These are phyloP conservation scores for Meda fulgida DNA, from an alignment of 2,797 vertebrate genomes.

Conservation along the genomic window DNA sequence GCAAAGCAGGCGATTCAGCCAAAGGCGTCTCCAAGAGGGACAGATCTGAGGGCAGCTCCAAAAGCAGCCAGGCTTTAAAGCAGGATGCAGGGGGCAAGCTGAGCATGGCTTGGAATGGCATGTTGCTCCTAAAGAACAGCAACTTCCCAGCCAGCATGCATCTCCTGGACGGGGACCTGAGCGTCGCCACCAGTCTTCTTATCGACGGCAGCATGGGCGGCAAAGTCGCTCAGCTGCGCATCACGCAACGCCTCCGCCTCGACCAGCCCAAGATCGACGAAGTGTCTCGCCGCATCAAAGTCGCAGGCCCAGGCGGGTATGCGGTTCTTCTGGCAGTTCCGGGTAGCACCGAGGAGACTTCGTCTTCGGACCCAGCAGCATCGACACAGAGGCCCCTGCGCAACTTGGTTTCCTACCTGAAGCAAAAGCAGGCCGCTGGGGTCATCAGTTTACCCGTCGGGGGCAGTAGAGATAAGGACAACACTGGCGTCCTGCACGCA, in stretches of 20 bases:
- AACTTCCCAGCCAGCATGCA: constrained; percentile 99
- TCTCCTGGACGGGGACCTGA: constrained; percentile 92
- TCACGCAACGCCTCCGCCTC: constrained; percentile 96
- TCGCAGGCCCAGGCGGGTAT: constrained; percentile 93
- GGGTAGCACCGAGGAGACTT: constrained; percentile 81
- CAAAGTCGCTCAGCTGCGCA: constrained; percentile 95
- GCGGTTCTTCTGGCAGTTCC: constrained; percentile 95
- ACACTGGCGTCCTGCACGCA: constrained; percentile 96
- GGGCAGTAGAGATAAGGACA: constrained; percentile 98
- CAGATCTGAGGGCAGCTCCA: constrained; percentile 76
- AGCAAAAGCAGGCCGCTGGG: constrained; percentile 99
- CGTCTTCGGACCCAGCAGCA: constrained; percentile 81
- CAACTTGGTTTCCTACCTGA: constrained; percentile 99
- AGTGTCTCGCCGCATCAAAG: constrained; percentile 97
- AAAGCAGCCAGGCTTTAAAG: constrained; percentile 72
- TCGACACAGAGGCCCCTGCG: constrained; percentile 96
- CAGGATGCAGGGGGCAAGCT: constrained; percentile 81
- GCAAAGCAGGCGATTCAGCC: constrained; percentile 80
- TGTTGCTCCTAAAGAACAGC: constrained; percentile 98
- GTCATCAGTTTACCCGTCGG: constrained; percentile 99
- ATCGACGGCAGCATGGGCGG: constrained; percentile 87
- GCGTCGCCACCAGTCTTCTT: constrained; percentile 90
- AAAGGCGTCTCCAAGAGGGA: constrained; percentile 87
- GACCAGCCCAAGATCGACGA: constrained; percentile 99
- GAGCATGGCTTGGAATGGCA: constrained; percentile 94